Conservation (phyloP, 2,113 vertebrate species). For the Oreochromis aureus region DNA sequence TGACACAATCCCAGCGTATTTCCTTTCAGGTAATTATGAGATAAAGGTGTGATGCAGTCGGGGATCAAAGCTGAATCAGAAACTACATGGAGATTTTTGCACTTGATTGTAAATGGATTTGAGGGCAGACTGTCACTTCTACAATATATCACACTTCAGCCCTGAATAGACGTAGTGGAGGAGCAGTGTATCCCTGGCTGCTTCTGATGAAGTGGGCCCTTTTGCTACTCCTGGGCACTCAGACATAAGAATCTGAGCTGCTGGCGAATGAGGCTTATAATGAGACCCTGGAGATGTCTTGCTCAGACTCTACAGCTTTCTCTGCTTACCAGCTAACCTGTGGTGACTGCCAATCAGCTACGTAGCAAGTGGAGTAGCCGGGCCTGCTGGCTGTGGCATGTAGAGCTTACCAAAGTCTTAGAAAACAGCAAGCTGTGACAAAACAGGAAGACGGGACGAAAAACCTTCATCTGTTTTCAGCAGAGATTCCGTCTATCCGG, state of each 20-base stretch:
- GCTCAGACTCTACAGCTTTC: neutral
- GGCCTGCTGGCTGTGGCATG: neutral
- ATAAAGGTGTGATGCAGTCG: conserved; percentile 46
- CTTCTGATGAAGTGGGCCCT: conserved; percentile 40
- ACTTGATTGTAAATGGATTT: conserved; percentile 51
- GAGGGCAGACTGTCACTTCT: conserved; percentile 29
- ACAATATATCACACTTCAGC: conserved; percentile 7
- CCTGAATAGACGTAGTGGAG: neutral
- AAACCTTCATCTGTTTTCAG: conserved; percentile 1
- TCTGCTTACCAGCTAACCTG: conserved; percentile 24
- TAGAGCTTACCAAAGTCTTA: neutral
- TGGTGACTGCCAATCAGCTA: conserved; percentile 25
- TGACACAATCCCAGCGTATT: conserved; percentile 40
- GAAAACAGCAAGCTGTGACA: neutral
- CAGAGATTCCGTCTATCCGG: conserved; percentile 2
- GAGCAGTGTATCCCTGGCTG: conserved; percentile 23
- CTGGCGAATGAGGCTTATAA: conserved; percentile 34
- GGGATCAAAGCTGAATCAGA: conserved; percentile 38
- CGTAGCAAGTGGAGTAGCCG: neutral
- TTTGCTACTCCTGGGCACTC: conserved; percentile 40
- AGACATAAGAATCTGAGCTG: conserved; percentile 30
- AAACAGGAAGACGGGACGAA: neutral
- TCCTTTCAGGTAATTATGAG: conserved; percentile 53
- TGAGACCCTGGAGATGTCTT: conserved; percentile 42
- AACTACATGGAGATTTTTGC: conserved; percentile 25